These are phyloP conservation scores for Engraulis encrasicolus DNA, from an alignment of 2,113 vertebrate genomes.

Conservation along the genomic window DNA sequence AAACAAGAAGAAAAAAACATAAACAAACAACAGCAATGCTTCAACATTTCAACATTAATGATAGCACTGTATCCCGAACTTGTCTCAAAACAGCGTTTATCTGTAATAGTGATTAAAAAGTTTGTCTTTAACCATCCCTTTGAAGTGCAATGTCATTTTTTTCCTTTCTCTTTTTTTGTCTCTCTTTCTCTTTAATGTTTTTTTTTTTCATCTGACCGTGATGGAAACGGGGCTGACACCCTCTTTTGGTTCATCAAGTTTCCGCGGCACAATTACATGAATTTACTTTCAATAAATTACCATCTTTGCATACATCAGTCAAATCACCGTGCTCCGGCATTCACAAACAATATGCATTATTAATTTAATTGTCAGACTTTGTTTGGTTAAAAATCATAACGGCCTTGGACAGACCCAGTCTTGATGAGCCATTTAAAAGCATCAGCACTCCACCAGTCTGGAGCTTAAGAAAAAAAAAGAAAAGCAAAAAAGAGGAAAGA, in stretches of 20 bases:
- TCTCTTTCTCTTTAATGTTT: conserved; percentile 77
- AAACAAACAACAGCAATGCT: conserved; percentile 71
- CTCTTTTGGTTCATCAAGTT: conserved; percentile 94
- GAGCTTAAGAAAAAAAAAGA: conserved; percentile 76
- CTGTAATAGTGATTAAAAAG: conserved; percentile 65
- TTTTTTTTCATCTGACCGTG: conserved; percentile 79
- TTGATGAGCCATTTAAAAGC: conserved; percentile 82
- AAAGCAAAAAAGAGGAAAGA: no score
- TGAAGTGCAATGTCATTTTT: conserved; percentile 68
- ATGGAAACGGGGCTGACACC: conserved; percentile 91
- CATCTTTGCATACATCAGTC: conserved; percentile 97
- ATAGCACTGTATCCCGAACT: conserved; percentile 71
- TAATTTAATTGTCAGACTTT: conserved; percentile 88
- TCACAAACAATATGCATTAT: conserved; percentile 98
- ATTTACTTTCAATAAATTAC: conserved; percentile 98
- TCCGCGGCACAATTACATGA: conserved; percentile 88
- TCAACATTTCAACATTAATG: conserved; percentile 72
- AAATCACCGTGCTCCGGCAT: conserved; percentile 89
- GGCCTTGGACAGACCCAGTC: conserved; percentile 78
- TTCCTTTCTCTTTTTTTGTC: neutral
- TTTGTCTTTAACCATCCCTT: conserved; percentile 75
- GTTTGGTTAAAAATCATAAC: conserved; percentile 82
- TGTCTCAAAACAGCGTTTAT: conserved; percentile 73
- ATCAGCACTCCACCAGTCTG: no score
- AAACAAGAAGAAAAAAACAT: conserved; percentile 66